Percentiles rank a stretch among this genome's conserved stretches.
These are phyloP conservation scores for Macrobrachium rosenbergii DNA, from an alignment of 1,140 invertebrate species.

Conservation along the genomic window DNA sequence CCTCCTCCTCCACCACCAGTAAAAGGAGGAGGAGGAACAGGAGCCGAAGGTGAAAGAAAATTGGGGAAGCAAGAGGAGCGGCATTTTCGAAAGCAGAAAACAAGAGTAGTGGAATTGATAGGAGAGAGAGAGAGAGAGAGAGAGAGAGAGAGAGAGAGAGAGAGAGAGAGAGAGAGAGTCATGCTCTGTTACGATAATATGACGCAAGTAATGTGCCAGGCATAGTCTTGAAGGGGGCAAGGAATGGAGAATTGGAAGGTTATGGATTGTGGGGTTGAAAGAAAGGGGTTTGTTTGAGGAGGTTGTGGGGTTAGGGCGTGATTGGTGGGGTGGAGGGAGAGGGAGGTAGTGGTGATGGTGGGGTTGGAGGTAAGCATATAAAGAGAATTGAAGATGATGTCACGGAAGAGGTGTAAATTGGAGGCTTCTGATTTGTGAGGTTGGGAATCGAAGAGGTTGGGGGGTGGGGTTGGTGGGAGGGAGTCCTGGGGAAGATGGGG, in stretches of 20 bases:
- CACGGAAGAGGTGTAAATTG: background rate
- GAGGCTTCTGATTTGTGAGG: background rate
- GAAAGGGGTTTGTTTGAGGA: background rate
- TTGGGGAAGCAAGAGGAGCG: background rate
- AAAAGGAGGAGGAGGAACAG: background rate
- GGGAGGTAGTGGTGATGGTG: background rate
- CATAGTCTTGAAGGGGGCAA: background rate
- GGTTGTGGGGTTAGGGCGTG: background rate
- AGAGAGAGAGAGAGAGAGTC: background rate
- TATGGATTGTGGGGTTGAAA: background rate
- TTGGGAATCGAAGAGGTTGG: background rate
- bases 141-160: background rate
- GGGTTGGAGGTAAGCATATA: slow-evolving; percentile 3
- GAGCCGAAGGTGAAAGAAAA: background rate
- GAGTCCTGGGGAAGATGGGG: too few relatives aligned
- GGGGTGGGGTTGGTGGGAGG: too few relatives aligned
- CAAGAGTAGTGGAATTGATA: background rate
- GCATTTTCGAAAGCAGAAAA: background rate
- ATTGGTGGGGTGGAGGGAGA: background rate
- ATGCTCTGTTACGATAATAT: background rate
- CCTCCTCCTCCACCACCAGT: background rate
- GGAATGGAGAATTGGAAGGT: background rate
- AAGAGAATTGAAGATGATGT: background rate
- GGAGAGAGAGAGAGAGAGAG: background rate
- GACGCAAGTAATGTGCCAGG: background rate